These are phyloP conservation scores for Microctenopoma stevenorrisi DNA, from an alignment of 2,797 vertebrate species.

Conservation along the genomic window DNA sequence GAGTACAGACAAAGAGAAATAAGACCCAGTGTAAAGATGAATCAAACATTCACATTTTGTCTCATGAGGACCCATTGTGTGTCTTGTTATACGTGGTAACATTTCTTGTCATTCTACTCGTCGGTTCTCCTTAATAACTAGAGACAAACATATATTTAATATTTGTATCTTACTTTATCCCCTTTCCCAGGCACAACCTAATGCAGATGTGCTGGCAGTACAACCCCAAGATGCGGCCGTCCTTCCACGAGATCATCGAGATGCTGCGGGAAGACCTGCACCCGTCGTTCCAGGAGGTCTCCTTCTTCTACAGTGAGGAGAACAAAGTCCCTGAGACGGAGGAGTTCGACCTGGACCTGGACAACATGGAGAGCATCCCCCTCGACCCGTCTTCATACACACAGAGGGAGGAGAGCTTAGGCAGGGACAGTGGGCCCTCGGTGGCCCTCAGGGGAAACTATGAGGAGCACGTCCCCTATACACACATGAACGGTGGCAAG, in stretches of 20 bases:
- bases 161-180: background rate
- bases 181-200: slow-evolving; percentile 86
- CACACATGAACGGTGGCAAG: slow-evolving; percentile 99
- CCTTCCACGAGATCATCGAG: slow-evolving; percentile 95
- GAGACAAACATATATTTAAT: background rate
- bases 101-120: too few relatives aligned
- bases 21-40: too few relatives aligned
- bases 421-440: slow-evolving; percentile 88
- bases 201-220: slow-evolving; percentile 99
- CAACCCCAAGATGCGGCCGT: slow-evolving; percentile 96
- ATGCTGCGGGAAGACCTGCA: slow-evolving; percentile 95
- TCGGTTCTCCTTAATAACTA: too few relatives aligned
- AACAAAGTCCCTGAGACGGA: slow-evolving; percentile 95
- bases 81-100: too few relatives aligned
- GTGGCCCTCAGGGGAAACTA: slow-evolving; percentile 91
- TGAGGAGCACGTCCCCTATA: slow-evolving; percentile 95
- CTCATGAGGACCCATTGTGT: too few relatives aligned
- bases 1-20: slow-evolving; percentile 67
- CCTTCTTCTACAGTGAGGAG: slow-evolving; percentile 98
- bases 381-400: slow-evolving; percentile 93
- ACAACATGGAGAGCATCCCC: slow-evolving; percentile 99
- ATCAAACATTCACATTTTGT: too few relatives aligned
- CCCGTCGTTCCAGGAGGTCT: slow-evolving; percentile 92
- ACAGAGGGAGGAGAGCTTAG: slow-evolving; percentile 87
- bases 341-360: slow-evolving; percentile 96